Percentiles rank a stretch among this genome's conserved stretches.
phyloP scores from a whole-genome alignment of 2,113 vertebrate species.

The Coracopsis vasa region DNA sequence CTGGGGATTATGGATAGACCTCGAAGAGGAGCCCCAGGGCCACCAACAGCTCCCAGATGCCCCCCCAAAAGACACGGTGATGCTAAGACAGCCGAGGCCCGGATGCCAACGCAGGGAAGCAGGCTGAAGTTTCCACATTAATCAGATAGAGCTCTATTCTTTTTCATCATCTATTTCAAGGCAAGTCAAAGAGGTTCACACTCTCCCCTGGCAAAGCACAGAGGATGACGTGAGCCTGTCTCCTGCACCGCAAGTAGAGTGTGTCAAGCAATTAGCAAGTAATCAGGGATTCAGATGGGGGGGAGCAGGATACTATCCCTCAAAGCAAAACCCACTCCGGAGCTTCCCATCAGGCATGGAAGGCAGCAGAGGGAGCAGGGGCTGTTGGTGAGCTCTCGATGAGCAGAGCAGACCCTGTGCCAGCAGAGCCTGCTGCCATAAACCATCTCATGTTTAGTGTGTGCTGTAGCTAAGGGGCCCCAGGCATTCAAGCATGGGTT shows the following conservation, averaged over 20 bases:
- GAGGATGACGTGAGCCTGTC: constrained; percentile 53
- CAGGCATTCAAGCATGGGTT: not conserved
- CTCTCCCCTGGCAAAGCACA: constrained; percentile 57
- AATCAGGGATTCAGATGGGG: constrained; percentile 59
- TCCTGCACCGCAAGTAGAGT: constrained; percentile 58
- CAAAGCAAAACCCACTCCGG: constrained; percentile 41
- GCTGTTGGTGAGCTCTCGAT: constrained; percentile 10
- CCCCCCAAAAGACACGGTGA: not conserved
- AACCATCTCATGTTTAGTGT: not conserved
- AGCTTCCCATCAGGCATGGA: constrained; percentile 24
- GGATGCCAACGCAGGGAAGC: not conserved
- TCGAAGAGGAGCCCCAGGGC: not conserved
- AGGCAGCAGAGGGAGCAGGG: constrained; percentile 41
- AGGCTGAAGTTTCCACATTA: constrained; percentile 53
- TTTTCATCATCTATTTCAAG: constrained; percentile 59
- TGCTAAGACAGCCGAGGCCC: not conserved
- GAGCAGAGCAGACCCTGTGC: not conserved
- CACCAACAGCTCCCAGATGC: not conserved
- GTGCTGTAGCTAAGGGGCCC: not conserved
- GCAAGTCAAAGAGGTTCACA: constrained; percentile 48
- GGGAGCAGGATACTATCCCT: constrained; percentile 46
- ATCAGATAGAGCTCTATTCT: constrained; percentile 49
- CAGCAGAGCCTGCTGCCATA: not conserved
- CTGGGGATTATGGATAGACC: not conserved
- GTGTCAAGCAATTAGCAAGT: constrained; percentile 67